phyloP scores from a whole-genome alignment of 2,113 vertebrate species.

The Pygoscelis antarcticus region DNA sequence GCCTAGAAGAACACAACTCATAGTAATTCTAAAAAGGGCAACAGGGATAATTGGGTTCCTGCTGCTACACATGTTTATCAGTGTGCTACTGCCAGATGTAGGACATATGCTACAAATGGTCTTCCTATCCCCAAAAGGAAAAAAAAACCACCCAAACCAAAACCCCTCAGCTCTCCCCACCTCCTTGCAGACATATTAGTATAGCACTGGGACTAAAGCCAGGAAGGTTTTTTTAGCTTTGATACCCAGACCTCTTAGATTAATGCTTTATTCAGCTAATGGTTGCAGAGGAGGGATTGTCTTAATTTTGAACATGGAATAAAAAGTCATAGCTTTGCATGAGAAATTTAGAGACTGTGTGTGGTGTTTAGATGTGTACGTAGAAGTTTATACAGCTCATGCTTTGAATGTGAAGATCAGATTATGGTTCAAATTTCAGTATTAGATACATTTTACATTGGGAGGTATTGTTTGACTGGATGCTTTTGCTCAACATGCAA shows the following conservation, averaged over 20 bases:
- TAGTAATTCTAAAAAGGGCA: conserved; percentile 34
- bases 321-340: neutral
- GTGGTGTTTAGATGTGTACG: neutral
- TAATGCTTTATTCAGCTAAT: neutral
- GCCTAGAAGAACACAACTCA: conserved; percentile 14
- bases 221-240: neutral
- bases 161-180: neutral
- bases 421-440: neutral
- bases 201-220: neutral
- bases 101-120: conserved; percentile 28
- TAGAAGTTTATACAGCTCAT: neutral
- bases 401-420: neutral
- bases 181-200: neutral
- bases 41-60: conserved; percentile 52
- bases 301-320: neutral
- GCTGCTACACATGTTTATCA: conserved; percentile 56
- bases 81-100: conserved; percentile 52
- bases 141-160: neutral
- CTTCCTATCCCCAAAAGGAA: conserved; percentile 30
- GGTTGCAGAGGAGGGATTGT: neutral
- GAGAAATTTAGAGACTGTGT: neutral
- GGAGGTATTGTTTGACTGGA: neutral
- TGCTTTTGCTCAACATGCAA: neutral
- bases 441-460: neutral
- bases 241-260: neutral